A percentile compares a stretch with the other conserved stretches of the same genome.
These are phyloP conservation scores for Agonopterix alstromeriana DNA, from an alignment of 2,888 invertebrate species.

Conservation along the genomic window DNA sequence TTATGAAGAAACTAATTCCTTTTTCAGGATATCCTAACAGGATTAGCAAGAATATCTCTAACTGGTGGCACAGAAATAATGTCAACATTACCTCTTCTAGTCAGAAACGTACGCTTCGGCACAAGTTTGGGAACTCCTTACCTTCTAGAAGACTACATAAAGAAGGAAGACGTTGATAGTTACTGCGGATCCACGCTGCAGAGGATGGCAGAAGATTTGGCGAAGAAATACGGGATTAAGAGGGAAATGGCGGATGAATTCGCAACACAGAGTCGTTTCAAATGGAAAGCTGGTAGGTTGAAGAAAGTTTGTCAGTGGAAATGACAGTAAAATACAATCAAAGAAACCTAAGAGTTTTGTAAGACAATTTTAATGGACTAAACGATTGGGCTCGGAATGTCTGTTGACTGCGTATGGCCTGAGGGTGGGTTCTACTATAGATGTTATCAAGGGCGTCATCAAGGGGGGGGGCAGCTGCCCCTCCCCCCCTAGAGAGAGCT, in stretches of 20 bases:
- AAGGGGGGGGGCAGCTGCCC: too few relatives aligned
- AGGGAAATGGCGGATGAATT: slow-evolving; percentile 89
- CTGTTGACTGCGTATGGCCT: too few relatives aligned
- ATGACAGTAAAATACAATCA: not conserved
- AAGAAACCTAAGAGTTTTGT: not conserved
- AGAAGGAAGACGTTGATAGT: slow-evolving; percentile 78
- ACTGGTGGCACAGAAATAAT: slow-evolving; percentile 96
- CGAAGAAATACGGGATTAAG: slow-evolving; percentile 82
- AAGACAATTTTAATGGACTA: not conserved
- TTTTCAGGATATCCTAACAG: slow-evolving; percentile 87
- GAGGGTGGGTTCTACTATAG: too few relatives aligned
- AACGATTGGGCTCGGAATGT: not conserved
- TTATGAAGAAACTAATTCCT: not conserved
- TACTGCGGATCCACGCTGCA: slow-evolving; percentile 93
- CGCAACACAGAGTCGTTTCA: slow-evolving; percentile 85
- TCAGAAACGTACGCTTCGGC: slow-evolving; percentile 92
- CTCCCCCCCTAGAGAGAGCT: too few relatives aligned
- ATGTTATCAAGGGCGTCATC: too few relatives aligned
- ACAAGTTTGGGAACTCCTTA: slow-evolving; percentile 85
- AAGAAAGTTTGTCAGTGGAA: not conserved
- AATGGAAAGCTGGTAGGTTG: slow-evolving; percentile 86
- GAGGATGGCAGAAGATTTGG: slow-evolving; percentile 91
- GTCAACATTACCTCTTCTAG: slow-evolving; percentile 91
- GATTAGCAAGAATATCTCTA: slow-evolving; percentile 87
- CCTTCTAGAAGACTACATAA: slow-evolving; percentile 84